Percentiles rank a stretch among this genome's conserved stretches.
These are phyloP conservation scores for Parelbella ahira DNA, from an alignment of 2,888 invertebrate genomes.

Conservation along the genomic window DNA sequence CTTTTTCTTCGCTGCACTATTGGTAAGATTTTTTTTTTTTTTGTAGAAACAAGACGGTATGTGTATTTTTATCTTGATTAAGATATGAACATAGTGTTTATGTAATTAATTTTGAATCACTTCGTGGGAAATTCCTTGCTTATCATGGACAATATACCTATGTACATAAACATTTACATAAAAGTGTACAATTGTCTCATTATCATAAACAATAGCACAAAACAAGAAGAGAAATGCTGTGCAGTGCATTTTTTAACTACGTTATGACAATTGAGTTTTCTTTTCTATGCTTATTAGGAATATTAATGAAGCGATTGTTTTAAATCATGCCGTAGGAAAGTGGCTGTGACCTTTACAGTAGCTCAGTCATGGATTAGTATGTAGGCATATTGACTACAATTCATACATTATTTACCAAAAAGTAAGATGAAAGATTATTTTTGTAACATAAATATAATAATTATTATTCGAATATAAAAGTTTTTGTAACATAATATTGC, in stretches of 20 bases:
- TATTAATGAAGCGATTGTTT: slow-evolving; percentile 23
- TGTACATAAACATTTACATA: slow-evolving; percentile 14
- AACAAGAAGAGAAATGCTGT: slow-evolving; percentile 27
- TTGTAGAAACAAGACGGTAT: too few relatives aligned
- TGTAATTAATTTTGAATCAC: background rate
- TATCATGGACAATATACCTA: too few relatives aligned
- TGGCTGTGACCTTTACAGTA: slow-evolving; percentile 13
- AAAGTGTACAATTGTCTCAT: slow-evolving; percentile 11
- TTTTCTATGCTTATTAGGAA: slow-evolving; percentile 21
- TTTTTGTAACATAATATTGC: too few relatives aligned
- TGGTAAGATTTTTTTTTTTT: slow-evolving; percentile 10
- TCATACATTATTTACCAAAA: too few relatives aligned
- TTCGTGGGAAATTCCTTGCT: background rate
- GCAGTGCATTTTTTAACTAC: slow-evolving; percentile 20
- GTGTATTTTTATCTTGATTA: background rate
- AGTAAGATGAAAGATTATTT: too few relatives aligned
- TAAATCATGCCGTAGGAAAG: slow-evolving; percentile 20
- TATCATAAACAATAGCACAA: slow-evolving; percentile 22
- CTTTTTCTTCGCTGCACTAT: slow-evolving; percentile 2
- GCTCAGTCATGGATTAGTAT: too few relatives aligned
- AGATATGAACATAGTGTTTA: too few relatives aligned
- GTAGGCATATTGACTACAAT: too few relatives aligned
- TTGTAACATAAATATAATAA: too few relatives aligned
- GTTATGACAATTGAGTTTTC: slow-evolving; percentile 24
- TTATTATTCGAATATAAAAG: too few relatives aligned